phyloP scores from a whole-genome alignment of 2,113 vertebrate species.

The Opisthocomus hoazin region DNA sequence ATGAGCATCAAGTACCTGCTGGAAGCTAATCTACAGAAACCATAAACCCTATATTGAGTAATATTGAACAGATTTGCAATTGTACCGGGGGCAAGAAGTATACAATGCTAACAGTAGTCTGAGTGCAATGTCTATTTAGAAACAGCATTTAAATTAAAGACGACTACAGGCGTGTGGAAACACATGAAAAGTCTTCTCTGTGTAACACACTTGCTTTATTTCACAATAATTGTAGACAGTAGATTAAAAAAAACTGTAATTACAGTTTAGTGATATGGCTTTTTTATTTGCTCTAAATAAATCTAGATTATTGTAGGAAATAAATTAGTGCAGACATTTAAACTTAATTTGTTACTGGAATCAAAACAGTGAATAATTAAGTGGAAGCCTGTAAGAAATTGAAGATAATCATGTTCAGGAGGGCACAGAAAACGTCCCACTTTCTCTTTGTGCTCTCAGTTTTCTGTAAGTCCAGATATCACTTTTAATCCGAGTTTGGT shows the following conservation, averaged over 20 bases:
- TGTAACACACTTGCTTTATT: not conserved
- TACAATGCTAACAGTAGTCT: not conserved
- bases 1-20: not conserved
- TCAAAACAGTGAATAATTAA: not conserved
- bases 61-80: not conserved
- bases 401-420: not conserved
- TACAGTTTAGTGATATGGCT: not conserved
- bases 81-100: not conserved
- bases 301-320: not conserved
- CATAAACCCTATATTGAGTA: not conserved
- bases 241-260: not conserved
- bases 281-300: not conserved
- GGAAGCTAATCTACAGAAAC: not conserved
- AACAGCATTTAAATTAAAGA: not conserved
- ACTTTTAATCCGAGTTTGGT: not conserved
- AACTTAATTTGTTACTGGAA: not conserved
- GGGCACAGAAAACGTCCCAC: not conserved
- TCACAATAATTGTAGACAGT: not conserved
- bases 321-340: not conserved
- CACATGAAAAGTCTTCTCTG: not conserved
- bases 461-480: not conserved
- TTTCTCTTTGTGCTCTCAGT: not conserved
- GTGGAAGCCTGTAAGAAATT: not conserved
- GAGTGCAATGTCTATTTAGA: not conserved
- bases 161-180: not conserved